phyloP scores from a whole-genome alignment of 2,888 invertebrate genomes.

The Reticulitermes lucifugus region DNA sequence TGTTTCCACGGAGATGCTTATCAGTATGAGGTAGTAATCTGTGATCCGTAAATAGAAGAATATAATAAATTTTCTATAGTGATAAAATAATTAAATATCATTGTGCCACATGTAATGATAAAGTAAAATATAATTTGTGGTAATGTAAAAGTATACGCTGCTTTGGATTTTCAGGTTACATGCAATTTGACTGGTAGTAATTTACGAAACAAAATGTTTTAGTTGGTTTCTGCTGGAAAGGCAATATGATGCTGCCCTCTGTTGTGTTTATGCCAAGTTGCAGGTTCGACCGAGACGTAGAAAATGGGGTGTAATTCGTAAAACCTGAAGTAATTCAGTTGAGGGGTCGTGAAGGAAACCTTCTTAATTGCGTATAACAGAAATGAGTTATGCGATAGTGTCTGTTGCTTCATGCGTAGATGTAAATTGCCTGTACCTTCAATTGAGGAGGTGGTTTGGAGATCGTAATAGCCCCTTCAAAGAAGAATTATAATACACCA shows the following conservation, averaged over 20 bases:
- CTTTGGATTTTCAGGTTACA: neutral
- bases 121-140: neutral
- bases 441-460: neutral
- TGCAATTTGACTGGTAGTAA: neutral
- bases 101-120: neutral
- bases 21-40: too few species aligned
- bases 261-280: neutral
- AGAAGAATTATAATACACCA: neutral
- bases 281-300: slow-evolving; percentile 21
- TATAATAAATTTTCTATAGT: neutral
- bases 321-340: neutral
- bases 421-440: neutral
- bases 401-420: neutral
- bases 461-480: neutral
- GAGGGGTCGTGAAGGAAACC: neutral
- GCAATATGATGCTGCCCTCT: slow-evolving; percentile 1
- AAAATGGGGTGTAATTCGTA: slow-evolving; percentile 16
- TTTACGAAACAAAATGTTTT: neutral
- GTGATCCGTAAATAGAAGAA: neutral
- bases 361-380: neutral
- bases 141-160: neutral
- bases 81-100: neutral
- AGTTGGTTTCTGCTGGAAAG: neutral
- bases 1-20: too few species aligned
- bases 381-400: neutral